These are phyloP conservation scores for Sebastes steindachneri DNA, from an alignment of 2,797 vertebrate species.

Conservation along the genomic window DNA sequence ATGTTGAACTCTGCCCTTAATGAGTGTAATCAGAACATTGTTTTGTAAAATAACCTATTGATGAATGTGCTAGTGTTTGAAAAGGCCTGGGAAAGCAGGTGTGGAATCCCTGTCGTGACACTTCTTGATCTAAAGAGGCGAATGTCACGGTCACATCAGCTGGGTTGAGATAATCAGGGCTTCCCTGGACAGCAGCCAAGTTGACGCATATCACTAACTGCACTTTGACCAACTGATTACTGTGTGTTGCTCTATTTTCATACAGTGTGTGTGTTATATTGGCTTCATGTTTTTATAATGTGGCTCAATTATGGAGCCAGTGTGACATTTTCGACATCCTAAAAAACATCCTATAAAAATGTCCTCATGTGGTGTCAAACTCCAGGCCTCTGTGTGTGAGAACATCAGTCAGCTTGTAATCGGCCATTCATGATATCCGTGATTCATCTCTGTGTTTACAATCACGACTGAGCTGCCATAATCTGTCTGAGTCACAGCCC, in stretches of 20 bases:
- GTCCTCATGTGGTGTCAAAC: background rate
- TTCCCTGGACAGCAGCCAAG: conserved; percentile 19
- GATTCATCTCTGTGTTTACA: conserved; percentile 33
- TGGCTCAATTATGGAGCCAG: background rate
- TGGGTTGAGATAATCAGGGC: conserved; percentile 51
- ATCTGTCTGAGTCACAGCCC: conserved; percentile 18
- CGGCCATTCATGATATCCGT: conserved; percentile 1
- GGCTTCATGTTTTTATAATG: background rate
- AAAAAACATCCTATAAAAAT: background rate
- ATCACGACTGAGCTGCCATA: conserved; percentile 11
- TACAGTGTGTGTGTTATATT: background rate
- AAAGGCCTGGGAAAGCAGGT: conserved; percentile 70
- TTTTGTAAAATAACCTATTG: conserved; percentile 1
- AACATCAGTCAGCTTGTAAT: background rate
- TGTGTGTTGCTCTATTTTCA: background rate
- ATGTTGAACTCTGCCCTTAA: background rate
- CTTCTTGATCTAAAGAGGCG: background rate
- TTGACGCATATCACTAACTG: conserved; percentile 10
- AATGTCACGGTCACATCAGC: conserved; percentile 74
- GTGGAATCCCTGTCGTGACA: conserved; percentile 69
- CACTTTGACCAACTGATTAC: conserved; percentile 5
- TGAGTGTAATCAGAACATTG: background rate
- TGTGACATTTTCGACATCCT: background rate
- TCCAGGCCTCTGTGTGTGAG: background rate
- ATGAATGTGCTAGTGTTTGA: conserved; percentile 22